A percentile compares a stretch with the other conserved stretches of the same genome.
phyloP scores from a whole-genome alignment of 2,797 vertebrate genomes.

The Brachyrhaphis roseni region DNA sequence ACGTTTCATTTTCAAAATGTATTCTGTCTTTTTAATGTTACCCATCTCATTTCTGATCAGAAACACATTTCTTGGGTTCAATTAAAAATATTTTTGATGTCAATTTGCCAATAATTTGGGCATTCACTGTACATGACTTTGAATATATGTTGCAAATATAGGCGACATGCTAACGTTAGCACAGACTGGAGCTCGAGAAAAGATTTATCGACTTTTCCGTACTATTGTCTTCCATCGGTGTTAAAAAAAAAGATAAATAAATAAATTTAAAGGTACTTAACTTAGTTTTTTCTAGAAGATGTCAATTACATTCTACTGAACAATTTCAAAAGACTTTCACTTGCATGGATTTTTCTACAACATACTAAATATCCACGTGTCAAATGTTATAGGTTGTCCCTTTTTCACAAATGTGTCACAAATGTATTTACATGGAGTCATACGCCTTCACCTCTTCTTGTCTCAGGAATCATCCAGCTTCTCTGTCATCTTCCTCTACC shows the following conservation, averaged over 20 bases:
- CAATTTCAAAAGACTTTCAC: not conserved
- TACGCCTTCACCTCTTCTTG: not conserved
- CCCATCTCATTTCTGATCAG: too few relatives aligned
- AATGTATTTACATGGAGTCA: not conserved
- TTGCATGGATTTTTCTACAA: not conserved
- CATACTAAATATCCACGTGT: not conserved
- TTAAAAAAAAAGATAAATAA: too few relatives aligned
- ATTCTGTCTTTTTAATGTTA: not conserved
- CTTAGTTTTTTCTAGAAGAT: not conserved
- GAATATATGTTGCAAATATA: not conserved
- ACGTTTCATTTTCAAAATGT: not conserved
- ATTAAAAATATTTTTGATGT: not conserved
- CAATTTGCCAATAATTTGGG: not conserved
- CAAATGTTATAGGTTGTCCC: not conserved
- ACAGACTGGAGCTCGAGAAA: not conserved
- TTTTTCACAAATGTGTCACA: not conserved
- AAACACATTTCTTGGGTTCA: not conserved
- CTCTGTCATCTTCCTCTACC: not conserved
- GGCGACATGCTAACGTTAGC: not conserved
- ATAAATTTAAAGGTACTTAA: not conserved
- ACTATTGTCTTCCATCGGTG: too few relatives aligned
- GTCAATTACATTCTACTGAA: not conserved
- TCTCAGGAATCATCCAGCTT: not conserved
- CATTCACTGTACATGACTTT: not conserved
- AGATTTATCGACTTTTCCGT: not conserved